These are phyloP conservation scores for Balaeniceps rex DNA, from an alignment of 2,113 vertebrate species.

Conservation along the genomic window DNA sequence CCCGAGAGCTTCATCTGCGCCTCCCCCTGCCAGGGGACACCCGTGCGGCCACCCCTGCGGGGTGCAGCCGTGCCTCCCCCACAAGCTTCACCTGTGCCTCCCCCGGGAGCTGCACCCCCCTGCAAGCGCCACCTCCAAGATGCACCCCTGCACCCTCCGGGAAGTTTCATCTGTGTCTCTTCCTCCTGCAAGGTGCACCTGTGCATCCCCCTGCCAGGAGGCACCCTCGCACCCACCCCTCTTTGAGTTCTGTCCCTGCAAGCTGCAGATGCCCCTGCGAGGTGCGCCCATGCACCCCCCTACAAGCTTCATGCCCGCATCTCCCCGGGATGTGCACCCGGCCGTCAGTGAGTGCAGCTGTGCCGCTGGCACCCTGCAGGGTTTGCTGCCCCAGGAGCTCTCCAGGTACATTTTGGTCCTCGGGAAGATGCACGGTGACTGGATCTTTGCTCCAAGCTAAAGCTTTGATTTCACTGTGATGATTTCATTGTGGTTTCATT, in stretches of 20 bases:
- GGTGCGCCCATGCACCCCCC: neutral
- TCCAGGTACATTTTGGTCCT: fast-evolving
- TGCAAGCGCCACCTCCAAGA: neutral
- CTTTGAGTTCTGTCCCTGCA: neutral
- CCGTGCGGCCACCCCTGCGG: neutral
- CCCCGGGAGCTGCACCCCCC: neutral
- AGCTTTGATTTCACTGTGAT: neutral
- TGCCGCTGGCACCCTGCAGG: neutral
- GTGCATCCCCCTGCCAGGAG: neutral
- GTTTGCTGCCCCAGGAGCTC: neutral
- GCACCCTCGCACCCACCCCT: neutral
- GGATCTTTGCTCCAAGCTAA: neutral
- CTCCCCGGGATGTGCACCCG: neutral
- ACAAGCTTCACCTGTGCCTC: neutral
- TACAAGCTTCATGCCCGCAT: neutral
- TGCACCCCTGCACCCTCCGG: fast-evolving
- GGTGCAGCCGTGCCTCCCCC: neutral
- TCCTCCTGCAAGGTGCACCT: neutral
- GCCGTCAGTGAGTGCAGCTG: neutral
- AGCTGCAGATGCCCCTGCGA: neutral
- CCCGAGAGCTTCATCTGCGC: neutral
- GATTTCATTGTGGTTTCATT: neutral
- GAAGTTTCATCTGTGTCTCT: neutral
- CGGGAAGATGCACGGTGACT: neutral
- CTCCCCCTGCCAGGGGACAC: no score